Percentiles rank a stretch among this genome's conserved stretches.
phyloP scores from a whole-genome alignment of 2,888 invertebrate species.

The Punctoribates punctum region DNA sequence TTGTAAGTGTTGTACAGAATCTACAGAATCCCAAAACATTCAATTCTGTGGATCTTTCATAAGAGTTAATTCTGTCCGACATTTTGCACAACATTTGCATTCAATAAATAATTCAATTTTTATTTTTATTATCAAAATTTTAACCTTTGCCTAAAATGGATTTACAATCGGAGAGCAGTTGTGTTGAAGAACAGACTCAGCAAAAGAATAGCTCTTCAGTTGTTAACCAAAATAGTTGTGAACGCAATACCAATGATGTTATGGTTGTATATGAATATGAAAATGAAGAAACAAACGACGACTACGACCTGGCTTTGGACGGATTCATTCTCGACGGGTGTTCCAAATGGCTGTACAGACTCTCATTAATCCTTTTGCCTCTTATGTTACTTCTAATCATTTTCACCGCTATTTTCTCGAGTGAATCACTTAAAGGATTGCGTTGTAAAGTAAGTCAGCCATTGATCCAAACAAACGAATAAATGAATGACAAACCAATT shows the following conservation, averaged over 20 bases:
- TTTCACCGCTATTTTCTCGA: not conserved
- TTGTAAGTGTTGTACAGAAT: not conserved
- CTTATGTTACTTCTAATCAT: slow-evolving; percentile 9
- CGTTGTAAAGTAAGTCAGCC: not conserved
- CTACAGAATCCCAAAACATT: not conserved
- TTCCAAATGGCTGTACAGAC: slow-evolving; percentile 2
- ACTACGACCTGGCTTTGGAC: slow-evolving; percentile 17
- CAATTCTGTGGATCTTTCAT: too few species aligned
- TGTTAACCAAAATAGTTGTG: not conserved
- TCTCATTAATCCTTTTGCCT: slow-evolving; percentile 17
- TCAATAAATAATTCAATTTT: not conserved
- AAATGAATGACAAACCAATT: not conserved
- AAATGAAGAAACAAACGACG: slow-evolving; percentile 3
- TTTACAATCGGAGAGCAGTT: not conserved
- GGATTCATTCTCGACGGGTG: slow-evolving; percentile 4
- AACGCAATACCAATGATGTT: not conserved
- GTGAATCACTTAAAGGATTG: slow-evolving; percentile 3
- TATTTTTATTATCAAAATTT: not conserved
- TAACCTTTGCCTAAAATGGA: not conserved
- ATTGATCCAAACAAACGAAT: not conserved
- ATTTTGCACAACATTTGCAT: not conserved
- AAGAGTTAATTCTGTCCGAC: too few species aligned
- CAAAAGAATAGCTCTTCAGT: not conserved
- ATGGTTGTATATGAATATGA: slow-evolving; percentile 22
- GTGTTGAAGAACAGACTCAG: not conserved